Percentiles rank a stretch among this genome's conserved stretches.
These are phyloP conservation scores for Pontoporia blainvillei DNA, from an alignment of 2,113 vertebrate species.

Conservation along the genomic window DNA sequence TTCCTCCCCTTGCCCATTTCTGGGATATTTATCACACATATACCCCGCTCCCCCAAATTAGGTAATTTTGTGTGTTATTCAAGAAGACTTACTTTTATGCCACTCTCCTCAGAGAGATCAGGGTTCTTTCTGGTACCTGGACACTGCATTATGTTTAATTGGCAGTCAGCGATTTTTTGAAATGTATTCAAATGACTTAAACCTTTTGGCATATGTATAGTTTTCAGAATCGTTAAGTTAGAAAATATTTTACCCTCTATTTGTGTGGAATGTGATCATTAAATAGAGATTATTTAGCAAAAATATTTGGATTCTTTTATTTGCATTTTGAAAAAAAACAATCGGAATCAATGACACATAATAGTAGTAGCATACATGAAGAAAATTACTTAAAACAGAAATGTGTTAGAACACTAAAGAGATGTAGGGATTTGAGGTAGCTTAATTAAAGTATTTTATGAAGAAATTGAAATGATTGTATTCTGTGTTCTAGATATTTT, in stretches of 20 bases:
- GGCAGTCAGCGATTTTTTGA: neutral
- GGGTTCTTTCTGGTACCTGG: neutral
- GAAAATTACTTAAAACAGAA: neutral
- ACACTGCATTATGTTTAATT: neutral
- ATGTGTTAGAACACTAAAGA: neutral
- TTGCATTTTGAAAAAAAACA: conserved; percentile 16
- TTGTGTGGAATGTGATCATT: neutral
- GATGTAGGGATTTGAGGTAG: neutral
- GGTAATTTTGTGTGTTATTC: neutral
- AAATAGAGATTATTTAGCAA: neutral
- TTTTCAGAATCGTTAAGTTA: conserved; percentile 1
- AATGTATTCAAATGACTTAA: neutral
- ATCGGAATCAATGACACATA: neutral
- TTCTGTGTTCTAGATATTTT: neutral
- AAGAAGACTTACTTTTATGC: neutral
- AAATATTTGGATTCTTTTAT: neutral
- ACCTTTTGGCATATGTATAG: neutral
- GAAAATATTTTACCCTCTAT: neutral
- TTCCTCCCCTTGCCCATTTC: neutral
- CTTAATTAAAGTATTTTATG: neutral
- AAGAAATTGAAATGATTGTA: neutral
- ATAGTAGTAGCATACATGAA: neutral
- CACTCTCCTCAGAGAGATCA: neutral
- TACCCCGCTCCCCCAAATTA: accelerated
- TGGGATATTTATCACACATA: neutral